phyloP scores from a whole-genome alignment of 2,888 invertebrate genomes.

The Catocala sponsa region DNA sequence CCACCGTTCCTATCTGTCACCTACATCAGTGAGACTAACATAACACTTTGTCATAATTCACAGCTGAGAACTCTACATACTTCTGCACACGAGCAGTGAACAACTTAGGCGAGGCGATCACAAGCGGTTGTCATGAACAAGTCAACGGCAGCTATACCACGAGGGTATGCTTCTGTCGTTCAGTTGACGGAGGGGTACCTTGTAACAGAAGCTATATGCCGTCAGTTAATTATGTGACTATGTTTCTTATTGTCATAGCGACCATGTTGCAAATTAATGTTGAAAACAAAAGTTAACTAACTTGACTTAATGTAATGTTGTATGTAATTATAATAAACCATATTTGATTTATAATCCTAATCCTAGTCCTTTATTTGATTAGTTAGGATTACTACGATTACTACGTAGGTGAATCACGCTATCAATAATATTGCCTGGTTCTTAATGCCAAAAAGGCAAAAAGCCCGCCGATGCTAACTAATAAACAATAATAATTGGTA shows the following conservation, averaged over 20 bases:
- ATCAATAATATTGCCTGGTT: too few relatives aligned
- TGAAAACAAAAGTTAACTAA: background rate
- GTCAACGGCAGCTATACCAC: slow-evolving; percentile 73
- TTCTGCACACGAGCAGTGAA: slow-evolving; percentile 90
- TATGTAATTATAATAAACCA: too few relatives aligned
- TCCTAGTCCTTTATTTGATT: too few relatives aligned
- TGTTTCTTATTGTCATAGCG: slow-evolving; percentile 44
- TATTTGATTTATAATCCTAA: too few relatives aligned
- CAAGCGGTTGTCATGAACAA: slow-evolving; percentile 89
- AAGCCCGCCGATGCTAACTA: too few relatives aligned
- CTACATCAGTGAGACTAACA: background rate
- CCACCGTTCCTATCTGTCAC: too few relatives aligned
- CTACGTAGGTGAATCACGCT: too few relatives aligned
- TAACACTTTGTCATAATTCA: slow-evolving; percentile 52
- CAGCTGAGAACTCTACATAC: slow-evolving; percentile 91
- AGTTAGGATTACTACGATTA: too few relatives aligned
- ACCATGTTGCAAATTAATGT: slow-evolving; percentile 32
- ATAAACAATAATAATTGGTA: too few relatives aligned
- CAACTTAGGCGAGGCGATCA: slow-evolving; percentile 76
- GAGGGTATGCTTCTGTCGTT: slow-evolving; percentile 77
- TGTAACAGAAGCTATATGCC: slow-evolving; percentile 64
- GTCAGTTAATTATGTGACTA: slow-evolving; percentile 36
- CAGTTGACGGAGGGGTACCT: slow-evolving; percentile 72
- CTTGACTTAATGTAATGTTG: too few relatives aligned
- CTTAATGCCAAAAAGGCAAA: too few relatives aligned